phyloP scores from a whole-genome alignment of 2,113 vertebrate species.

The Poecile atricapillus region DNA sequence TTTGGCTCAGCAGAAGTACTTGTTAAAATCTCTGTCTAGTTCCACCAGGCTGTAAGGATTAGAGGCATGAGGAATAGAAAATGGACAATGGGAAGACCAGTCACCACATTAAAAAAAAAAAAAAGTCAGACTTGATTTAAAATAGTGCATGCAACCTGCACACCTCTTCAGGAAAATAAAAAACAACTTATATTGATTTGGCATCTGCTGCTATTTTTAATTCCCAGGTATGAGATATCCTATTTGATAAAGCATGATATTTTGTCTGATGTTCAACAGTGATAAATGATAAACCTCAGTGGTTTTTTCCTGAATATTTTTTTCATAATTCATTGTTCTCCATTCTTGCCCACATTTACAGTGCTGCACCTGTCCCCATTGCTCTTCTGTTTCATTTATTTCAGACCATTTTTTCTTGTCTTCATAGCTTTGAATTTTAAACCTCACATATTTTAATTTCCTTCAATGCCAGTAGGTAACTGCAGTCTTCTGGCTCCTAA shows the following conservation, averaged over 20 bases:
- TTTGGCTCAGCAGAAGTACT: not conserved
- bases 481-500: not conserved
- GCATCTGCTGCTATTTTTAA: not conserved
- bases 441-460: not conserved
- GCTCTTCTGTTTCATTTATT: not conserved
- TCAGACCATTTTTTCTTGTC: not conserved
- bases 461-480: not conserved
- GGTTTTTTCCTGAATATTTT: not conserved
- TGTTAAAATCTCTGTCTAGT: not conserved
- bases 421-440: not conserved
- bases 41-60: not conserved
- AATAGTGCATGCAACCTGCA: not conserved
- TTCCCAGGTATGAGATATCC: not conserved
- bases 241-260: not conserved
- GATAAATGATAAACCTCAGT: not conserved
- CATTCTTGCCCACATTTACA: not conserved
- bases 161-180: rapidly evolving
- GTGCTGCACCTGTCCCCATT: not conserved
- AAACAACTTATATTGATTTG: not conserved
- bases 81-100: not conserved
- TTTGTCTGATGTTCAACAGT: not conserved
- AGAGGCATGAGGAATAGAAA: not conserved
- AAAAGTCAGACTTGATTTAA: not conserved
- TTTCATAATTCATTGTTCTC: not conserved
- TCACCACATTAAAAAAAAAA: not conserved